phyloP scores from a whole-genome alignment of 2,888 invertebrate genomes.

The Galeruca laticollis region DNA sequence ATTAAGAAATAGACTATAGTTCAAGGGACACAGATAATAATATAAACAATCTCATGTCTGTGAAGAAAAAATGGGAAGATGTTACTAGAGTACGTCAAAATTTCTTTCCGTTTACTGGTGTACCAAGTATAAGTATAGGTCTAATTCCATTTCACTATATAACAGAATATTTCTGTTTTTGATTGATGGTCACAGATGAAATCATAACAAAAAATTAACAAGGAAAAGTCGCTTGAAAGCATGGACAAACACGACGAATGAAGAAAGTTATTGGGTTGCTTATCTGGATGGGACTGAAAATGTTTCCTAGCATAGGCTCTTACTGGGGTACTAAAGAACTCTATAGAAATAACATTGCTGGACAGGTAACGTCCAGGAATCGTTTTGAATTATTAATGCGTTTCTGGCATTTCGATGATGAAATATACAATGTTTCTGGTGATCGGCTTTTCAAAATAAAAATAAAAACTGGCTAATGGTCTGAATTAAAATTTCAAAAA shows the following conservation, averaged over 20 bases:
- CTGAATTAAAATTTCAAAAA: neutral
- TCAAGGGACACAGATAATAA: no score
- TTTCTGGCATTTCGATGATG: slow-evolving; percentile 1
- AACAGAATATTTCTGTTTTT: slow-evolving; percentile 1
- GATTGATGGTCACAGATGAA: neutral
- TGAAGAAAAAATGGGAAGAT: neutral
- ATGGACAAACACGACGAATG: slow-evolving; percentile 1
- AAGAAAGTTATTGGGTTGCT: neutral
- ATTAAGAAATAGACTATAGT: no score
- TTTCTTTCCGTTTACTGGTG: neutral
- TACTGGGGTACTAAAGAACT: no score
- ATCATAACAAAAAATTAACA: neutral
- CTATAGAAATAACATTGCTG: no score
- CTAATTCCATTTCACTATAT: neutral
- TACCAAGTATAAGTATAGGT: neutral
- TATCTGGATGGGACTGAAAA: neutral
- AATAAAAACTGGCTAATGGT: neutral
- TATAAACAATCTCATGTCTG: no score
- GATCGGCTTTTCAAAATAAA: neutral
- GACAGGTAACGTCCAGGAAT: no score
- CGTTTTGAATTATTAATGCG: no score
- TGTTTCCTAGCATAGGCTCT: neutral
- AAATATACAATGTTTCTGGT: neutral
- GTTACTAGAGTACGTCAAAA: neutral
- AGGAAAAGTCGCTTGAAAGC: neutral